A percentile compares a stretch with the other conserved stretches of the same genome.
Conservation (phyloP, 2,888 invertebrate genomes). For the Flexamia atlantica region DNA sequence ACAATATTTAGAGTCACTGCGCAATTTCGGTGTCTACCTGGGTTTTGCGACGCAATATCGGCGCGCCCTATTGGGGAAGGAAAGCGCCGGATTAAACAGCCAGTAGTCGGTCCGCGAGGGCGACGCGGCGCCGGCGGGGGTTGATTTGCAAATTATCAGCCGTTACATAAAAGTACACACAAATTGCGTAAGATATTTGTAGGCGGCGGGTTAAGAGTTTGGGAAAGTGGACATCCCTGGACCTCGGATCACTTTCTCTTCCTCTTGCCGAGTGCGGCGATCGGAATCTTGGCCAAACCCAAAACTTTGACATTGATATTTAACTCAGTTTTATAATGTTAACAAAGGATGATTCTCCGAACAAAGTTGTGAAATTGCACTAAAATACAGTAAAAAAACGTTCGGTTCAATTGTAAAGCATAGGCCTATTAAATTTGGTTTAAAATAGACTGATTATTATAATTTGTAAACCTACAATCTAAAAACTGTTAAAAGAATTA, state of each 20-base stretch:
- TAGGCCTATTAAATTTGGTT: no score
- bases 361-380: no score
- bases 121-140: neutral
- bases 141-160: conserved; percentile 28
- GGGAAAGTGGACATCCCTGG: conserved; percentile 42
- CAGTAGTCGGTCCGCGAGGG: neutral
- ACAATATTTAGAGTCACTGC: no score
- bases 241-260: neutral
- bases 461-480: no score
- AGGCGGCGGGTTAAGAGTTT: conserved; percentile 27
- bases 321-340: no score
- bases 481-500: no score
- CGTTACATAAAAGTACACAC: conserved; percentile 17
- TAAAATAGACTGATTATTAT: no score
- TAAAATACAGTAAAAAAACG: no score
- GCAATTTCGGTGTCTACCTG: neutral
- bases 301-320: no score
- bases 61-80: neutral
- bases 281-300: neutral
- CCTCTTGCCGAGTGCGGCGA: neutral
- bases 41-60: no score
- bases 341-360: no score
- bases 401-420: no score
- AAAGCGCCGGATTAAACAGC: neutral
- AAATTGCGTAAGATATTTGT: conserved; percentile 42